phyloP scores from a whole-genome alignment of 53 echinoderm and acorn worm genomes.

The Zoroaster sp. region DNA sequence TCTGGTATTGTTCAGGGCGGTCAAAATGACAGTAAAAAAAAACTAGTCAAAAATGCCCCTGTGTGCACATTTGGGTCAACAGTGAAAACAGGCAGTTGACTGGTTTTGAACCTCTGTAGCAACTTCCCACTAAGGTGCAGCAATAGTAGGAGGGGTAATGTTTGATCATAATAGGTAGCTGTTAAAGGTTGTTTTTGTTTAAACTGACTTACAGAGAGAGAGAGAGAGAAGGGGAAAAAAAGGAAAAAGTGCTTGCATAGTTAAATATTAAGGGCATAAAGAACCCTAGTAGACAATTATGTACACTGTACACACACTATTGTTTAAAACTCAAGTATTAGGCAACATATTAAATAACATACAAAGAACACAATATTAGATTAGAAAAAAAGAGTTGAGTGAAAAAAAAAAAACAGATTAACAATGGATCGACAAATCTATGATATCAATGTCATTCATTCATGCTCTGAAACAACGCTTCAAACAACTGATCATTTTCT shows the following conservation, averaged over 20 bases:
- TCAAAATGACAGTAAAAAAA: too few relatives aligned
- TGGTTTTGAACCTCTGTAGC: too few relatives aligned
- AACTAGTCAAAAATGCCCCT: too few relatives aligned
- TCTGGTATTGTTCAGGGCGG: too few relatives aligned
- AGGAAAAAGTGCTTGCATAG: slow-evolving; percentile 42
- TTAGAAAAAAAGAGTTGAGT: not conserved
- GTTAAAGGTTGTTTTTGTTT: not conserved
- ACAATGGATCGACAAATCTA: not conserved
- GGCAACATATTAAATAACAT: not conserved
- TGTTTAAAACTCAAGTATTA: slow-evolving; percentile 7
- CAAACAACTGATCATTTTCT: too few relatives aligned
- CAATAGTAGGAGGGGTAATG: too few relatives aligned
- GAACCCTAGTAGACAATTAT: not conserved
- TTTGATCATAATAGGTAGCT: not conserved
- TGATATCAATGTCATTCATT: too few relatives aligned
- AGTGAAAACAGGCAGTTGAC: too few relatives aligned
- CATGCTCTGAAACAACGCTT: too few relatives aligned
- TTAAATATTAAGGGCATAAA: not conserved
- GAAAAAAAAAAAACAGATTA: not conserved
- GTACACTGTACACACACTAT: slow-evolving; percentile 57
- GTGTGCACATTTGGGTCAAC: too few relatives aligned
- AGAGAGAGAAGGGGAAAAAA: not conserved
- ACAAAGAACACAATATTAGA: slow-evolving; percentile 2
- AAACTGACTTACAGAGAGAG: not conserved
- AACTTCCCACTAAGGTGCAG: too few relatives aligned